A percentile compares a stretch with the other conserved stretches of the same genome.
Evolutionary conservation across 2,888 invertebrate genomes (phyloP).

Genomic region (Netelia inedita): DNA sequence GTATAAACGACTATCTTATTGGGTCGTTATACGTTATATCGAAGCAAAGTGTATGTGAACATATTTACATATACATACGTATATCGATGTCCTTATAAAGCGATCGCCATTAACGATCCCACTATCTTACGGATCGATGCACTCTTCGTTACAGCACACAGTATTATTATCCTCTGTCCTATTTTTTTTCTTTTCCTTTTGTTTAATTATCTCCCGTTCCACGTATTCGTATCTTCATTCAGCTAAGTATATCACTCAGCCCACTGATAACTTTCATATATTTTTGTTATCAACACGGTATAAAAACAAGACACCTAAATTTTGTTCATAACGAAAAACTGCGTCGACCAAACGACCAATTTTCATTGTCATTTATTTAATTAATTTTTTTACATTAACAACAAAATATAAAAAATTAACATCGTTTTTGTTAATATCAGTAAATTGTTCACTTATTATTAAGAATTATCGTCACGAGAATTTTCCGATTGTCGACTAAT

Average conservation of each 20-base stretch:
- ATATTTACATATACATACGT: conserved; percentile 9
- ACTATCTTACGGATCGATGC: conserved; percentile 67
- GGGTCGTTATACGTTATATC: conserved; percentile 31
- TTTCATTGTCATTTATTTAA: too few relatives aligned
- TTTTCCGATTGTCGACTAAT: too few relatives aligned
- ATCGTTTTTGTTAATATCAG: too few relatives aligned
- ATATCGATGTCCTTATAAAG: not conserved
- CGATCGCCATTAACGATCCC: conserved; percentile 65
- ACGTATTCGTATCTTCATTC: conserved; percentile 8
- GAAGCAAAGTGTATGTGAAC: conserved; percentile 10
- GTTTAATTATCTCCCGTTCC: conserved; percentile 18
- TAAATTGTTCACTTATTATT: too few relatives aligned
- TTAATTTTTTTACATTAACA: not conserved
- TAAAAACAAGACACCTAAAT: not conserved
- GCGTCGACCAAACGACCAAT: too few relatives aligned
- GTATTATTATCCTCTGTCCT: conserved; percentile 62
- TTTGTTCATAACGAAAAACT: not conserved
- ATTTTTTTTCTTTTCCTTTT: conserved; percentile 46
- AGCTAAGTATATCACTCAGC: conserved; percentile 30
- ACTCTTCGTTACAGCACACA: conserved; percentile 40
- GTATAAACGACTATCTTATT: conserved; percentile 49
- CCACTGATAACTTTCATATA: conserved; percentile 47
- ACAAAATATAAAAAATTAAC: not conserved
- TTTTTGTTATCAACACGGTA: not conserved
- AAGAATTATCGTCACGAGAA: too few relatives aligned